phyloP scores from a whole-genome alignment of 2,797 vertebrate species.

The Enteromius afrohamiltoni region DNA sequence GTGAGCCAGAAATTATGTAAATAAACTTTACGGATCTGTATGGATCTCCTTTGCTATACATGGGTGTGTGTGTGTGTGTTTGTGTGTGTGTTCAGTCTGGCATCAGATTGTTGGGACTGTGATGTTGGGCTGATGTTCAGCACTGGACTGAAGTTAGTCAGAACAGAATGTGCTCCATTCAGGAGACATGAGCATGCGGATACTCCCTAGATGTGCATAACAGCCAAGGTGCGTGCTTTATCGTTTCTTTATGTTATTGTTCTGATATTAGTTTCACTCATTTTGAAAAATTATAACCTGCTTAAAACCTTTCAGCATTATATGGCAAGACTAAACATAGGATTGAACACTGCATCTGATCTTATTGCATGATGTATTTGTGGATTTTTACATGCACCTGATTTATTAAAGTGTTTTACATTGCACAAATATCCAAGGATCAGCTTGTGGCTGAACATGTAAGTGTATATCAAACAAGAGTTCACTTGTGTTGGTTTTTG shows the following conservation, averaged over 20 bases:
- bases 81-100: neutral
- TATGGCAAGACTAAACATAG: neutral
- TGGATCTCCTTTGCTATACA: neutral
- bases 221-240: neutral
- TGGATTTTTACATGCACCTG: neutral
- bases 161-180: conserved; percentile 22
- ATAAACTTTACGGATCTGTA: neutral
- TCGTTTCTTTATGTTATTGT: neutral
- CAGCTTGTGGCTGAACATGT: neutral
- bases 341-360: neutral
- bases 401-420: neutral
- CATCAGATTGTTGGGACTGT: conserved; percentile 1
- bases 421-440: neutral
- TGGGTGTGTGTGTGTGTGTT: neutral
- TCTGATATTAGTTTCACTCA: neutral
- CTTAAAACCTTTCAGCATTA: neutral
- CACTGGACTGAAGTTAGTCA: neutral
- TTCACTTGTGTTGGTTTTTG: neutral
- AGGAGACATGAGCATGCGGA: conserved; percentile 9
- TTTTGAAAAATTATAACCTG: neutral
- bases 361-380: neutral
- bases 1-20: neutral
- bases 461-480: neutral
- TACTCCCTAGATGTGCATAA: neutral
- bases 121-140: conserved; percentile 10